Evolutionary conservation across 2,113 vertebrate genomes (phyloP), one percentile per base, ranked within the genome.

Genomic region (Ceyx melanurus): DNA sequence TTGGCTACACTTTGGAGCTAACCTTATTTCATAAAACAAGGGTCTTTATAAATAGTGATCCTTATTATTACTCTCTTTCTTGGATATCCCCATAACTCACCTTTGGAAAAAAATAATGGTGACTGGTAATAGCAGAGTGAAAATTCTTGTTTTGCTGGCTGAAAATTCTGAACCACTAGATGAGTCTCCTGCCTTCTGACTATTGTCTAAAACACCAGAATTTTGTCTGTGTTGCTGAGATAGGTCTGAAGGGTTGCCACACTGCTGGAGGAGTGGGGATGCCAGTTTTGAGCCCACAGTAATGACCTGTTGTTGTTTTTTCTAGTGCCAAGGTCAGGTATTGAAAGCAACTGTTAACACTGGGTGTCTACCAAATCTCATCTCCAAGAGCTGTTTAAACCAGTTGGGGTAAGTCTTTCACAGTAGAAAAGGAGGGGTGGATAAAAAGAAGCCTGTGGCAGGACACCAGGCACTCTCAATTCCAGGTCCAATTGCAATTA

Each of bases 321-420:
- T 53, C 82, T 96, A 99, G 99, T 99, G 98, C 93, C 97, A 88
- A 89, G 98, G 98, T 88, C 97, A 97, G 86, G 96, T 97, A 53
- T 96, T 99, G 84, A 98, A 96, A 95, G 98, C 98, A 0, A 98
- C 97, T 15, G 97, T 99, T 96, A 98, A 98, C 97, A 99, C 98
- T 8, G 98, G 98, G 68, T 98, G 97, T 83, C 97, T 97, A 73
- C 96, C 98, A 77, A 99, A 99, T 95, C 97, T 98, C 97, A 98
- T 99, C 97, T 99, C 99, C 58, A 90, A 92, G 67, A 97, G 96
- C 86, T 99, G 98, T 96, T 98, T 98, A 96, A 98, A 97, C 91
- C 97, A 98, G 86, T 97, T 99, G 80, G 98, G 99, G 98, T 99
- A 97, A 98, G 98, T 37, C 13, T 33, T 48, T 46, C 61, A 60